Evolutionary conservation across 2,888 invertebrate species (phyloP), one percentile per base, ranked within the genome.

Genomic region (Erebia ligea): DNA sequence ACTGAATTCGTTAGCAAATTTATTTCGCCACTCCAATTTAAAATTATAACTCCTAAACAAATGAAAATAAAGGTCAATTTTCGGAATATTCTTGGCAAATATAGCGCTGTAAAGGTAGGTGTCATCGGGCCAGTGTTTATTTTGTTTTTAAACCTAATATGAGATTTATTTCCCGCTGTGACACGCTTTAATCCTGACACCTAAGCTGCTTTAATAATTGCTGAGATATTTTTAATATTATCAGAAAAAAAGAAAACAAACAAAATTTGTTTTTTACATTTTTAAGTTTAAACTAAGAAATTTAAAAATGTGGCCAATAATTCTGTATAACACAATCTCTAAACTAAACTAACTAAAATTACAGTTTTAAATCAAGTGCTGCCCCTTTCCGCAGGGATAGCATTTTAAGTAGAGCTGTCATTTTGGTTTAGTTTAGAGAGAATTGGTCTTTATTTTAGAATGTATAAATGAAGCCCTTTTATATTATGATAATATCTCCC

Each of bases 131-230:
- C 76, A 74, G 73, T 77, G 76, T 76, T 79, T 80, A 78, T 84
- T 82, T 82, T 85, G 81, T 80, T 82, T 80, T 82, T 80, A 76
- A 79, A 79, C 75, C 78, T 82, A 79, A 82, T 81, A 81, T 78
- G 78, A 82, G 84, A 88, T 84, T 86, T 83, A 86, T 82, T 81
- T 83, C 89, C 87, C 76, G 84, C 83, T 81, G 83, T 48, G 78
- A 69, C 68, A 72, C 69, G 75, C 75, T 75, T 77, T 71, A 66
- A 62, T 67, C 25, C 19, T 67, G 67, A 67, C 48, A 59, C 48
- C 13, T 67, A 5, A 57, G 48, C 48, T 48, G 8, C 48, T 48
- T 48, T 58, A 67, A 67, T 58, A 67, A 67, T 67, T 64, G 48
- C 62, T 62, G 21, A 21, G 54, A 56, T 66, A 54, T 66, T 56